Evolutionary conservation across 2,888 invertebrate species (phyloP).

Genomic region (Watsonalla binaria): DNA sequence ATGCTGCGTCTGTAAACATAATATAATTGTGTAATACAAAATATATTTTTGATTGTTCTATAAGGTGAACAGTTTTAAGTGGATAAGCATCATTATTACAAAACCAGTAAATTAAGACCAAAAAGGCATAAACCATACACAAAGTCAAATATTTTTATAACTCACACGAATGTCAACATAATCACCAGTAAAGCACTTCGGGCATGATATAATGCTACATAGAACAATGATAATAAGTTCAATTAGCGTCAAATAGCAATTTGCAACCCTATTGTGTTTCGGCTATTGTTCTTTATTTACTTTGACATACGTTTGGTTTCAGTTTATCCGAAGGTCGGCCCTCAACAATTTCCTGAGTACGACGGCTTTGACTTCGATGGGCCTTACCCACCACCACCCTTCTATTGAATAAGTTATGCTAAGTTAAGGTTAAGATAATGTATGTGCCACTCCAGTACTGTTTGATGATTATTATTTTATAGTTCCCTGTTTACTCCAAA

Average conservation of each 20-base stretch:
- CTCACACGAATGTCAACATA: neutral
- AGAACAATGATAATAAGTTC: slow-evolving; percentile 26
- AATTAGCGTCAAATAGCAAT: slow-evolving; percentile 40
- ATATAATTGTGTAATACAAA: no score
- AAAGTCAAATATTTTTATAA: neutral
- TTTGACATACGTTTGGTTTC: slow-evolving; percentile 26
- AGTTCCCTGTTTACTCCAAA: no score
- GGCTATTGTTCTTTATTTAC: slow-evolving; percentile 16
- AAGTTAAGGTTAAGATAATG: neutral
- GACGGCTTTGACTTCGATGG: slow-evolving; percentile 53
- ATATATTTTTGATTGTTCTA: no score
- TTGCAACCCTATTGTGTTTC: slow-evolving; percentile 29
- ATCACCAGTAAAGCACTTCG: neutral
- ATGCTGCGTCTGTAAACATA: no score
- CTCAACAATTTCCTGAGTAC: slow-evolving; percentile 51
- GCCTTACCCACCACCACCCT: slow-evolving; percentile 28
- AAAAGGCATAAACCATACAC: neutral
- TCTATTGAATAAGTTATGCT: slow-evolving; percentile 11
- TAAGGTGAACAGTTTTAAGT: no score
- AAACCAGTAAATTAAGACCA: no score
- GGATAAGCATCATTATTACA: no score
- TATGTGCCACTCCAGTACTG: neutral
- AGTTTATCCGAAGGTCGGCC: slow-evolving; percentile 52
- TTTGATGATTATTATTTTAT: neutral
- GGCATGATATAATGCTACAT: neutral